Evolutionary conservation across 2,113 vertebrate genomes (phyloP).

Genomic region (Anarhynchus alexandrinus): DNA sequence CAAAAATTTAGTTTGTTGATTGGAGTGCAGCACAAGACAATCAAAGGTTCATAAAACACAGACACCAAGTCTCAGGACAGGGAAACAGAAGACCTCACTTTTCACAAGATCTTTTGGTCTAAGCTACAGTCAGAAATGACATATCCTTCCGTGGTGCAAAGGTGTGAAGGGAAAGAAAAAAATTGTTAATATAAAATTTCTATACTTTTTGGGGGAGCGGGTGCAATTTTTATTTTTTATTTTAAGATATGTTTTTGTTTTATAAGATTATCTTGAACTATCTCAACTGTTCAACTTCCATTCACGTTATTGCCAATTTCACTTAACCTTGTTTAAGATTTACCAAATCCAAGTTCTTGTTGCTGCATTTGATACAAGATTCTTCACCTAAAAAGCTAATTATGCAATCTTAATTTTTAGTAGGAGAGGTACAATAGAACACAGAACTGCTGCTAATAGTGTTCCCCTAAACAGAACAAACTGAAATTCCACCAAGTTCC

Average conservation of each 20-base stretch:
- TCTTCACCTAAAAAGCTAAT: neutral
- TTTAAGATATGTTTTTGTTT: neutral
- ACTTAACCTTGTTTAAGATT: neutral
- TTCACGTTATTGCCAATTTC: neutral
- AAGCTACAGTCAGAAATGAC: neutral
- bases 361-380: neutral
- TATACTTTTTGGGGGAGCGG: fast-evolving
- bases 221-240: neutral
- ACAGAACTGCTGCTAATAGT: neutral
- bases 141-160: neutral
- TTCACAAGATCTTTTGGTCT: neutral
- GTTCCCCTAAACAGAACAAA: conserved; percentile 25
- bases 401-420: conserved; percentile 28
- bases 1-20: neutral
- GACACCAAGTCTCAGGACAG: neutral
- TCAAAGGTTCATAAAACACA: neutral
- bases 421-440: neutral
- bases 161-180: neutral
- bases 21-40: neutral
- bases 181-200: neutral
- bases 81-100: neutral
- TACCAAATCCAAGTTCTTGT: neutral
- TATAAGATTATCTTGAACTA: neutral
- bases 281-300: neutral
- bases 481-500: conserved; percentile 4